Percentiles rank a stretch among this genome's conserved stretches.
phyloP scores from a whole-genome alignment of 2,113 vertebrate species.

The Brienomyrus brachyistius region DNA sequence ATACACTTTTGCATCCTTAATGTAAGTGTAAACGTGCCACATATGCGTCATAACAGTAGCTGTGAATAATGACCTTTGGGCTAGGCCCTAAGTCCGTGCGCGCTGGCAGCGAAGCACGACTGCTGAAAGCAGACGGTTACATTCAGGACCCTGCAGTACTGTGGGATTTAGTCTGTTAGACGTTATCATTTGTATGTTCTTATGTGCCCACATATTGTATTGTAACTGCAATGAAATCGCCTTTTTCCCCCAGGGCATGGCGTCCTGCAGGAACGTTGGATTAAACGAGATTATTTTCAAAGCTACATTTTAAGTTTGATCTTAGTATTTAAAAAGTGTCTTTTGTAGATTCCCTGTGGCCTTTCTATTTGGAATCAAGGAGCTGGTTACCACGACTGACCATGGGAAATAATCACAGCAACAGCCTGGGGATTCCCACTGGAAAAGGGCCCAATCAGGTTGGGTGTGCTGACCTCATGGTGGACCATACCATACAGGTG shows the following conservation, averaged over 20 bases:
- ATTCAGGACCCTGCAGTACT: background rate
- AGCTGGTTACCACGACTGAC: conserved; percentile 18
- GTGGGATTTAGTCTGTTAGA: background rate
- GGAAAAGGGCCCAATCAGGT: conserved; percentile 74
- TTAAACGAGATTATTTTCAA: background rate
- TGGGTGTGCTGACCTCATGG: conserved; percentile 87
- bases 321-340: background rate
- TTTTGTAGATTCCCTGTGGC: conserved; percentile 4
- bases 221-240: background rate
- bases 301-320: background rate
- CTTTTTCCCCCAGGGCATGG: background rate
- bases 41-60: background rate
- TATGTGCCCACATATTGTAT: background rate
- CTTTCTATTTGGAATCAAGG: conserved; percentile 27
- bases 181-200: background rate
- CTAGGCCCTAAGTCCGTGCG: no score
- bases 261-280: background rate
- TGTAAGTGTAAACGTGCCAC: background rate
- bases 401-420: conserved; percentile 58
- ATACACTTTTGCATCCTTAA: background rate
- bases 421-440: conserved; percentile 65
- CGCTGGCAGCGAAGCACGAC: background rate
- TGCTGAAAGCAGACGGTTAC: background rate
- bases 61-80: background rate
- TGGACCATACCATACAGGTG: conserved; percentile 71